Conservation (phyloP, 2,888 invertebrate species). For the Tipula vernalis region DNA sequence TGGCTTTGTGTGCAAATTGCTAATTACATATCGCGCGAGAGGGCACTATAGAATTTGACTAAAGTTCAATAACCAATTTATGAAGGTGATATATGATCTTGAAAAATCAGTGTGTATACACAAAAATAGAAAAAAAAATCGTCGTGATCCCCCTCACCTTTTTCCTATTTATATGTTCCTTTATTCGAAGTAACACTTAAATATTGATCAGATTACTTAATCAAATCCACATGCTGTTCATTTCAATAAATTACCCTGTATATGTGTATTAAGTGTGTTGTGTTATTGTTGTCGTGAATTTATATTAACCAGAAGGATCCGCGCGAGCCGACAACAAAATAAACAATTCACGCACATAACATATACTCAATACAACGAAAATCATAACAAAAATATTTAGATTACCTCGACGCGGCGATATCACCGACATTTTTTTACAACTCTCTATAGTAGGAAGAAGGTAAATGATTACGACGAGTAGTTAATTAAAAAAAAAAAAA, state of each 20-base stretch:
- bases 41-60: not conserved
- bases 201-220: not conserved
- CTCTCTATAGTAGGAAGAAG: not conserved
- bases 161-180: not conserved
- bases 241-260: not conserved
- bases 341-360: not conserved
- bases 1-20: not conserved
- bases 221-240: not conserved
- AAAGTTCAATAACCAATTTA: not conserved
- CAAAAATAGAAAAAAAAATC: not conserved
- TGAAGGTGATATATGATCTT: not conserved
- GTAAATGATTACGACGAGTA: not conserved
- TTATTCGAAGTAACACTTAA: not conserved
- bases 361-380: not conserved
- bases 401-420: not conserved
- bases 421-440: not conserved
- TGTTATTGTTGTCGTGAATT: not conserved
- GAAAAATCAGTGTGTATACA: not conserved
- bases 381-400: not conserved
- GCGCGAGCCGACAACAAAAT: not conserved
- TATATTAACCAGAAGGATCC: not conserved
- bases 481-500: not conserved
- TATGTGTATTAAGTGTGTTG: too few species aligned
- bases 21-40: not conserved
- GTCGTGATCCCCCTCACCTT: not conserved